Evolutionary conservation across 1,140 invertebrate species (phyloP).

Genomic region (Hyles vespertilio): DNA sequence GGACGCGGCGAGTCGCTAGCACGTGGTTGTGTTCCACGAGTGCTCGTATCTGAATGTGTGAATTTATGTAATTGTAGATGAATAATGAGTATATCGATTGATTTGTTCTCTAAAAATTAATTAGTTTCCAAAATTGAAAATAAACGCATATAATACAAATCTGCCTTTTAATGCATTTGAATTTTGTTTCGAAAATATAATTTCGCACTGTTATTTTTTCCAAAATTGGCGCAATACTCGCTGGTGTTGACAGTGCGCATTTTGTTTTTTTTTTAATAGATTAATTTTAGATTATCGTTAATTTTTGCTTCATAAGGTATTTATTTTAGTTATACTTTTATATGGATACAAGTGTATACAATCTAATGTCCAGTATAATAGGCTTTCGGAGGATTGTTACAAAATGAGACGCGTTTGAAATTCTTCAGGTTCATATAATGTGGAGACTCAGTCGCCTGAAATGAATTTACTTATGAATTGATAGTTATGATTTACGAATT

Average conservation of each 20-base stretch:
- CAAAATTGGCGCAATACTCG: constrained; percentile 15
- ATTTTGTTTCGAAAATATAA: constrained; percentile 39
- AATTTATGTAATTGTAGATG: constrained; percentile 39
- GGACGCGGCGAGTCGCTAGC: background rate
- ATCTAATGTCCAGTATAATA: constrained; percentile 43
- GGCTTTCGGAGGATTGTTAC: constrained; percentile 22
- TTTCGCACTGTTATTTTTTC: constrained; percentile 33
- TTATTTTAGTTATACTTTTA: constrained; percentile 74
- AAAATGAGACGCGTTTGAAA: constrained; percentile 8
- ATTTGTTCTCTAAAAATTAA: constrained; percentile 22
- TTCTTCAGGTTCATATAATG: constrained; percentile 19
- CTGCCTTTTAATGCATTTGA: constrained; percentile 70
- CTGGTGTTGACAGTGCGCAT: constrained; percentile 52
- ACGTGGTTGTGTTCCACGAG: constrained; percentile 22
- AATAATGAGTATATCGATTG: constrained; percentile 11
- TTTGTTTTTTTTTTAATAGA: constrained; percentile 54
- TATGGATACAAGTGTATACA: constrained; percentile 74
- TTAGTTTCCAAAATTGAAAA: constrained; percentile 39
- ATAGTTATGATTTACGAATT: constrained; percentile 29
- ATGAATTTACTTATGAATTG: constrained; percentile 46
- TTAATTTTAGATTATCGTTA: constrained; percentile 64
- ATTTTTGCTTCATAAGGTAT: constrained; percentile 69
- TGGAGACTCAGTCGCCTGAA: constrained; percentile 36
- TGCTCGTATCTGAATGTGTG: constrained; percentile 44
- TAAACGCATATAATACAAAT: constrained; percentile 54